Conservation (phyloP, 1,140 invertebrate genomes). For the Bombus confusus region DNA sequence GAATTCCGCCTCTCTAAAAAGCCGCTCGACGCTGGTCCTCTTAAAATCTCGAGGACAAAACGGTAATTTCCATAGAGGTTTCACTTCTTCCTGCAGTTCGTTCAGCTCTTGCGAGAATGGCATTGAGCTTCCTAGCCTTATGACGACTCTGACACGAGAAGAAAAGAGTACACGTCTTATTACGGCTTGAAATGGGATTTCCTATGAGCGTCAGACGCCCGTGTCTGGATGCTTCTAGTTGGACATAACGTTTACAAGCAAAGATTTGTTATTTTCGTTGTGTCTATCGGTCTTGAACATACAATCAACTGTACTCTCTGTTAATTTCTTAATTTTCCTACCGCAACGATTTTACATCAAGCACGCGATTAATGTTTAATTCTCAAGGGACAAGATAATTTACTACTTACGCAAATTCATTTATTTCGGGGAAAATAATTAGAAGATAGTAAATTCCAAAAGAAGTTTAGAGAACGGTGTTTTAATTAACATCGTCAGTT, state of each 20-base stretch:
- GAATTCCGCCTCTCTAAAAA: slow-evolving; percentile 90
- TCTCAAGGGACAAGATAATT: no score
- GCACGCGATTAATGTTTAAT: no score
- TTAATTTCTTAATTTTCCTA: no score
- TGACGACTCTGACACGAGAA: slow-evolving; percentile 86
- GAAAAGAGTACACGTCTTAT: not conserved
- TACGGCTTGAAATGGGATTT: not conserved
- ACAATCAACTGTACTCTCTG: no score
- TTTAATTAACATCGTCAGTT: no score
- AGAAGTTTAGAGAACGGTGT: no score
- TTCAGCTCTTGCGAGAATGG: slow-evolving; percentile 89
- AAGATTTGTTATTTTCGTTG: not conserved
- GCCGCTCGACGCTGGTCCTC: slow-evolving; percentile 91
- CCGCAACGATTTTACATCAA: no score
- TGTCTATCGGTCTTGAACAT: no score
- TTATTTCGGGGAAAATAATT: no score
- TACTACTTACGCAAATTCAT: no score
- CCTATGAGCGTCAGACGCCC: not conserved
- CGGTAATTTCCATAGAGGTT: slow-evolving; percentile 88
- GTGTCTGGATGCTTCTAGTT: not conserved
- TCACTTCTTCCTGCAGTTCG: slow-evolving; percentile 91
- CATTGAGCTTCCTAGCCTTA: slow-evolving; percentile 89
- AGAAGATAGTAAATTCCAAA: no score
- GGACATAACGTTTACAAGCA: not conserved
- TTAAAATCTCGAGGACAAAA: slow-evolving; percentile 92